phyloP scores from a whole-genome alignment of 2,888 invertebrate species.

The Drosophila bunnanda region DNA sequence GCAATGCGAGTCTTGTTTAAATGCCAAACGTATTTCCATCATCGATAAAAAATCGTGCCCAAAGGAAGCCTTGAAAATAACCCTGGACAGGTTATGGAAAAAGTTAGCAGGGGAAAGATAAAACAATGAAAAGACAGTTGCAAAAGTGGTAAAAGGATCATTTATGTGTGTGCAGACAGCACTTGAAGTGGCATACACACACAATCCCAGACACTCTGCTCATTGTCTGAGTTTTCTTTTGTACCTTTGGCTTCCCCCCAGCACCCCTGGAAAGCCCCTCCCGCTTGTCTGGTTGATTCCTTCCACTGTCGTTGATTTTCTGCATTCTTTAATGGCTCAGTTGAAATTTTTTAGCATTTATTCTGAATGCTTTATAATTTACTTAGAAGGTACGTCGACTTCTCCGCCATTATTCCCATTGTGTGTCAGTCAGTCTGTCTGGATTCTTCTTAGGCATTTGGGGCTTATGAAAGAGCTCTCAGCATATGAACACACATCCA shows the following conservation, averaged over 20 bases:
- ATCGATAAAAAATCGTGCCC: background rate
- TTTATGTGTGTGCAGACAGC: background rate
- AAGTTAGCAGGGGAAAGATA: background rate
- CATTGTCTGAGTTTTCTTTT: slow-evolving; percentile 65
- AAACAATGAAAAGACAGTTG: slow-evolving; percentile 25
- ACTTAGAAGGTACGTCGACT: slow-evolving; percentile 52
- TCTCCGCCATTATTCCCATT: slow-evolving; percentile 52
- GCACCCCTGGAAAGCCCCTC: slow-evolving; percentile 13
- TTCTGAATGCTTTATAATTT: slow-evolving; percentile 65
- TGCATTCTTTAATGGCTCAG: slow-evolving; percentile 21
- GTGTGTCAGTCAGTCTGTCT: slow-evolving; percentile 43
- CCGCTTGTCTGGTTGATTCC: slow-evolving; percentile 50
- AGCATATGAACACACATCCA: slow-evolving; percentile 1
- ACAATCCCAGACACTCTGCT: slow-evolving; percentile 53
- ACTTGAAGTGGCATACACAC: slow-evolving; percentile 12
- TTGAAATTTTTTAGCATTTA: slow-evolving; percentile 19
- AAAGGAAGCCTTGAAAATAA: background rate
- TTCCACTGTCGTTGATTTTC: slow-evolving; percentile 54
- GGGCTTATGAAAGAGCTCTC: slow-evolving; percentile 32
- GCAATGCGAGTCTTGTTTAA: background rate
- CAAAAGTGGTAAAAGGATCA: slow-evolving; percentile 11
- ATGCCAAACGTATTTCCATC: background rate
- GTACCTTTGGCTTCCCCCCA: slow-evolving; percentile 4
- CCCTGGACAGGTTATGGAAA: background rate
- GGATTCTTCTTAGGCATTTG: slow-evolving; percentile 37